Conservation (phyloP, 2,888 invertebrate species). For the Euproctis similis region DNA sequence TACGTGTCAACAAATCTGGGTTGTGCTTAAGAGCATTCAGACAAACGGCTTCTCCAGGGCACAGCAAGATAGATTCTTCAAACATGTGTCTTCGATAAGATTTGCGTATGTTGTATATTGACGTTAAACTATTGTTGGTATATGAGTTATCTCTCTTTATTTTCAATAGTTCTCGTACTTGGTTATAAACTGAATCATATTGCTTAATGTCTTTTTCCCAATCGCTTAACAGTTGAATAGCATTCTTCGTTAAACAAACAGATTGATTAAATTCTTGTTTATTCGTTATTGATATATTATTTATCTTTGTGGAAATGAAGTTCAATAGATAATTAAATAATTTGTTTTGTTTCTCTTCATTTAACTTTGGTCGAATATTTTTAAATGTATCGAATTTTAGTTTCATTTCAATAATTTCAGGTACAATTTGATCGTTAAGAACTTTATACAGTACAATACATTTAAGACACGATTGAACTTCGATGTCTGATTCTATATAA, state of each 20-base stretch:
- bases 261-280: conserved; percentile 27
- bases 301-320: conserved; percentile 20
- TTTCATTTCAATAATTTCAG: conserved; percentile 43
- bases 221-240: conserved; percentile 31
- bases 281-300: conserved; percentile 18
- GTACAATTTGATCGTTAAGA: conserved; percentile 35
- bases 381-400: conserved; percentile 37
- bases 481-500: conserved; percentile 40
- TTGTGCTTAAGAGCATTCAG: conserved; percentile 53
- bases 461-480: conserved; percentile 38
- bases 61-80: conserved; percentile 39
- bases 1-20: conserved; percentile 33
- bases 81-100: conserved; percentile 46
- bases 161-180: conserved; percentile 31
- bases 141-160: conserved; percentile 30
- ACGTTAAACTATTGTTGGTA: conserved; percentile 22
- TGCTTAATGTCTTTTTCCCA: conserved; percentile 42
- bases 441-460: conserved; percentile 43
- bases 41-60: conserved; percentile 32
- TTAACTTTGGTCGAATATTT: conserved; percentile 26
- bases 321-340: conserved; percentile 42
- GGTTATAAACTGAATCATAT: conserved; percentile 27
- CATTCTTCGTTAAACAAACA: conserved; percentile 19
- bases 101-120: conserved; percentile 40
- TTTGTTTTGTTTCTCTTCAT: conserved; percentile 31